A percentile compares a stretch with the other conserved stretches of the same genome.
These are phyloP conservation scores for Diorhabda elongata DNA, from an alignment of 1,140 invertebrate genomes.

Conservation along the genomic window DNA sequence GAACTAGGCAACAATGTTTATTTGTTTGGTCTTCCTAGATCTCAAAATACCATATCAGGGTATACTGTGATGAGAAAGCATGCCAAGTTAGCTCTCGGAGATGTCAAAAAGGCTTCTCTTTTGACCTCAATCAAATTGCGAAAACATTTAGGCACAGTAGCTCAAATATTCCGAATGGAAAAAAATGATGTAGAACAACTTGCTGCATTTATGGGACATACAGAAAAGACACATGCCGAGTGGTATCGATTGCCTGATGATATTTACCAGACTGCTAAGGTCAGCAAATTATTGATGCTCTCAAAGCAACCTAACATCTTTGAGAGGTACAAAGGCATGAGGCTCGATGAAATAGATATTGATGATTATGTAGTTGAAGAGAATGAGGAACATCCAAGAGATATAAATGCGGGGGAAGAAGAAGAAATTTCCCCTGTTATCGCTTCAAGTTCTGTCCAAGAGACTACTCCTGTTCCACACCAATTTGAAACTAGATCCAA, in stretches of 20 bases:
- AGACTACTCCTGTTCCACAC: background rate
- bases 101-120: slow-evolving; percentile 35
- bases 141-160: slow-evolving; percentile 43
- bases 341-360: slow-evolving; percentile 36
- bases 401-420: slow-evolving; percentile 18
- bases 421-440: background rate
- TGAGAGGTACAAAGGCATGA: slow-evolving; percentile 37
- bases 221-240: slow-evolving; percentile 16
- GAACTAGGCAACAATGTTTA: slow-evolving; percentile 18
- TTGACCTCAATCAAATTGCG: slow-evolving; percentile 33
- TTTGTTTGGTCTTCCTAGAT: slow-evolving; percentile 34
- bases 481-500: too few species aligned
- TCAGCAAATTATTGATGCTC: slow-evolving; percentile 31
- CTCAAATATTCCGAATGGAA: slow-evolving; percentile 41
- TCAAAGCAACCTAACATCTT: background rate
- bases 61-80: slow-evolving; percentile 40
- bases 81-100: slow-evolving; percentile 21
- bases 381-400: slow-evolving; percentile 13
- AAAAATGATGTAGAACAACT: slow-evolving; percentile 39
- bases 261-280: slow-evolving; percentile 31
- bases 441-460: background rate
- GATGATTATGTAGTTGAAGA: slow-evolving; percentile 40
- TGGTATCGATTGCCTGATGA: slow-evolving; percentile 30
- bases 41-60: slow-evolving; percentile 27
- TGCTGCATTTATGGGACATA: slow-evolving; percentile 39